Base-by-base conservation (phyloP, 2,888 invertebrate species). In the Nezara viridula region DNA sequence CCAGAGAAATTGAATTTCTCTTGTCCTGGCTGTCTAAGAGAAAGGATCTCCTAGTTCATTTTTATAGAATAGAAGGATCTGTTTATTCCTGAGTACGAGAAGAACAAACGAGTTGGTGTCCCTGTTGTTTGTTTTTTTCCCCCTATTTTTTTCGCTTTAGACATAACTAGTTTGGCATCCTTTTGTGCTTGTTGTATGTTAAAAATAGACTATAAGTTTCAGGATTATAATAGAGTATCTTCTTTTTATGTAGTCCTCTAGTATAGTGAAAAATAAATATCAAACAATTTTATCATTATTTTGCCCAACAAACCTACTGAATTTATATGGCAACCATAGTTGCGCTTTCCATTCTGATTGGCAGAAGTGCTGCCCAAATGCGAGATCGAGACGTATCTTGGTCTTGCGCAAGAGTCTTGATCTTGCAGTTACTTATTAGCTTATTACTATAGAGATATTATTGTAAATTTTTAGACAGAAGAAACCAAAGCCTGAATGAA, bases 1-100 rank as follows among this genome's bases (percentile, higher is more conserved):
- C 44, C n/a, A 81, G 81, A 14, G 81, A 81, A 81, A 81, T 81
- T 81, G 81, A 81, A 81, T 81, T 81, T 81, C 81, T 81, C 81
- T 81, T 81, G 81, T 44, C 44, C 81, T 44, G 24, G 47, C 32
- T 21, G 32, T 32, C 32, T 73, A 73, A 81, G 81, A 81, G 81
- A 81, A 81, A 81, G 44, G 81, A 81, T 44, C 14, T 14, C n/a
- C 81, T 44, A n/a, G 44, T 81, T 44, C 81, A 47, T 81, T 81
- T 81, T 81, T 81, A 24, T 81, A 47, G 81, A 81, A 81, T 81
- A 81, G 47, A 44, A 37, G 32, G 66, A 19, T 19, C 66, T 37
- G 19, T 73, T 73, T 37, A 73, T 27, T 9, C 32, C 21, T 37
- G 32, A 32, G 32, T 73, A 37, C 32, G 66, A 19, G 66, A 19